phyloP scores from a whole-genome alignment of 2,888 invertebrate genomes.

The Scaptomyza flava region DNA sequence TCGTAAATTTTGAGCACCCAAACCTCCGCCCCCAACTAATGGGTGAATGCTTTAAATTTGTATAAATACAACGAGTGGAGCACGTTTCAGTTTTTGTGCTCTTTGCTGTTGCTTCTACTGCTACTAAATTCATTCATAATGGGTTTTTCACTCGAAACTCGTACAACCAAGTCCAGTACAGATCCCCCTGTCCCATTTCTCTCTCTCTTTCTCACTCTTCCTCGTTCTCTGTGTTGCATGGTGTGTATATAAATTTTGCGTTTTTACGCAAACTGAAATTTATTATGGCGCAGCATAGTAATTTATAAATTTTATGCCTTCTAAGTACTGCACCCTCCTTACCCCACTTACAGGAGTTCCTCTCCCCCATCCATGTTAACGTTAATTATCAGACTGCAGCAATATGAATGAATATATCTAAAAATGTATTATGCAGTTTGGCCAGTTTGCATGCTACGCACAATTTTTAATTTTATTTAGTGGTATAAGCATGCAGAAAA shows the following conservation, averaged over 20 bases:
- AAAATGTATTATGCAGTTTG: slow-evolving; percentile 13
- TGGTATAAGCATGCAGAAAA: slow-evolving; percentile 3
- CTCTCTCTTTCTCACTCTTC: background rate
- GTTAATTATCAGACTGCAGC: slow-evolving; percentile 30
- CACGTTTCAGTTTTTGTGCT: slow-evolving; percentile 59
- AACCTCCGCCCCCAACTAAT: slow-evolving; percentile 19
- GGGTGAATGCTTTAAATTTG: slow-evolving; percentile 72
- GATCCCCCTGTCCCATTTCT: background rate
- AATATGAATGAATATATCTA: slow-evolving; percentile 28
- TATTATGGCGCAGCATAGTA: slow-evolving; percentile 77
- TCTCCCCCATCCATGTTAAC: background rate
- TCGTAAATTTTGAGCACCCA: slow-evolving; percentile 69
- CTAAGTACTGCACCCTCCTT: slow-evolving; percentile 58
- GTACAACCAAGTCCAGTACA: slow-evolving; percentile 16
- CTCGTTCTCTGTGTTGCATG: slow-evolving; percentile 20
- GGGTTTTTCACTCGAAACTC: slow-evolving; percentile 70
- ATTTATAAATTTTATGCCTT: slow-evolving; percentile 80
- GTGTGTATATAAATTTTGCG: slow-evolving; percentile 76
- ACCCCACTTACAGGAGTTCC: background rate
- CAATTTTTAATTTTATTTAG: slow-evolving; percentile 61
- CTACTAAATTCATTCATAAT: slow-evolving; percentile 80
- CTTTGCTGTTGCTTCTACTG: slow-evolving; percentile 39
- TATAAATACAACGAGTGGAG: slow-evolving; percentile 65
- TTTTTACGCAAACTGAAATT: slow-evolving; percentile 79
- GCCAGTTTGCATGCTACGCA: slow-evolving; percentile 27